A percentile compares a stretch with the other conserved stretches of the same genome.
phyloP scores from a whole-genome alignment of 1,140 invertebrate genomes.

The Aphelenchoides fujianensis region DNA sequence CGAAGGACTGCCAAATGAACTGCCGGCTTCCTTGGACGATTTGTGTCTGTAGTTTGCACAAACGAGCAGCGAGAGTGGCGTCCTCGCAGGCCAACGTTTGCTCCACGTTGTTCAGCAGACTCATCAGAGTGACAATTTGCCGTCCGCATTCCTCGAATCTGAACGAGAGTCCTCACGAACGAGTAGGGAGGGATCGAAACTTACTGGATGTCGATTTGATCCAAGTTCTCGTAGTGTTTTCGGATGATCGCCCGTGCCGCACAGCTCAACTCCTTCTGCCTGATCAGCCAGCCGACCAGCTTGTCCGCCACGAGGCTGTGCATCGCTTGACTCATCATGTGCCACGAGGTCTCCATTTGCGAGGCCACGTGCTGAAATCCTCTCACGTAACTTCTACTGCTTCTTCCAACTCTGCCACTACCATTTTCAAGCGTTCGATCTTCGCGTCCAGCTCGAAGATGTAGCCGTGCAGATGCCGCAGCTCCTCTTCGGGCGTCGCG shows the following conservation, averaged over 20 bases:
- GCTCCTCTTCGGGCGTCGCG: slow-evolving; percentile 15
- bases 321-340: slow-evolving; percentile 24
- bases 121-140: slow-evolving; percentile 26
- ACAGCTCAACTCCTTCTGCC: slow-evolving; percentile 26
- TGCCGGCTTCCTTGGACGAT: slow-evolving; percentile 27
- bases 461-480: slow-evolving; percentile 14
- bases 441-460: slow-evolving; percentile 25
- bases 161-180: neutral
- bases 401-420: neutral
- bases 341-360: slow-evolving; percentile 26
- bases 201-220: slow-evolving; percentile 28
- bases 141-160: slow-evolving; percentile 29
- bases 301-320: slow-evolving; percentile 30
- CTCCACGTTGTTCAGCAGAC: neutral
- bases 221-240: slow-evolving; percentile 28
- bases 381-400: no score
- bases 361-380: slow-evolving; percentile 24
- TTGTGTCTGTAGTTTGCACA: slow-evolving; percentile 14
- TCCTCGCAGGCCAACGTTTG: neutral
- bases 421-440: slow-evolving; percentile 22
- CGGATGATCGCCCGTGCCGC: slow-evolving; percentile 17
- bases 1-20: slow-evolving; percentile 31
- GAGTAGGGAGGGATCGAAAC: neutral
- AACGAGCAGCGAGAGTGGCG: neutral
- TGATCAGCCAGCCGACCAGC: slow-evolving; percentile 29